Evolutionary conservation across 2,797 vertebrate species (phyloP).

Genomic region (Phrynocephalus guinanensis): DNA sequence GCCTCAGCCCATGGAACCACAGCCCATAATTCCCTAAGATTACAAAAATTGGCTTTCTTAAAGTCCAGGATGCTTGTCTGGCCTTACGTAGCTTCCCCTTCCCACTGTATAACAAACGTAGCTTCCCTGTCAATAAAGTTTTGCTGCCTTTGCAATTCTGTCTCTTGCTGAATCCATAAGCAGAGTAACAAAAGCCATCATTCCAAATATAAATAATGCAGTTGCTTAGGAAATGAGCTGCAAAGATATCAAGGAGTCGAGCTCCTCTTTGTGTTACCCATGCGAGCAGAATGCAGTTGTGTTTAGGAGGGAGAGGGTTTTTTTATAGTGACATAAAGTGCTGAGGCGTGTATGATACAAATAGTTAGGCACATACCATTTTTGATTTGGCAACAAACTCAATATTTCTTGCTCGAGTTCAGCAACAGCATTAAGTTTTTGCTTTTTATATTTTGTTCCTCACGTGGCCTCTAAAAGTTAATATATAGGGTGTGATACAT

Average conservation of each 20-base stretch:
- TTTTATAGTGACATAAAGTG: constrained; percentile 50
- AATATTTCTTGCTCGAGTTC: constrained; percentile 31
- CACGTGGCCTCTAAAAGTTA: constrained; percentile 37
- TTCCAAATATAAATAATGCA: constrained; percentile 36
- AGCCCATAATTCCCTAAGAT: no score
- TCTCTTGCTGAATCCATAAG: neutral
- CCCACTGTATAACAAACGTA: neutral
- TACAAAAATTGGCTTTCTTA: no score
- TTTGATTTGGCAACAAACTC: constrained; percentile 40
- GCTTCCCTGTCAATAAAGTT: constrained; percentile 14
- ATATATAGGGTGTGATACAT: constrained; percentile 46
- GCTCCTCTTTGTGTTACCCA: constrained; percentile 43
- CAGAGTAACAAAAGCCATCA: constrained; percentile 25
- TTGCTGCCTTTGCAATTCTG: constrained; percentile 24
- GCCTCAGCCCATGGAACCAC: no score
- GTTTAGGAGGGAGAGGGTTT: constrained; percentile 35
- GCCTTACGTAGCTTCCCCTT: no score
- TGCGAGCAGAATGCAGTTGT: constrained; percentile 20
- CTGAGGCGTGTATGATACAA: constrained; percentile 25
- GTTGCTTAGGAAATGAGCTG: constrained; percentile 26
- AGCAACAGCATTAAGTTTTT: constrained; percentile 25
- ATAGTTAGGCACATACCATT: constrained; percentile 40
- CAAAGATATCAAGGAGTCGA: neutral
- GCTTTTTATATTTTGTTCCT: neutral
- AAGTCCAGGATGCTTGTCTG: no score